Evolutionary conservation across 2,797 vertebrate genomes (phyloP), one percentile per base, ranked within the genome.

Genomic region (Eidolon dupreanum): DNA sequence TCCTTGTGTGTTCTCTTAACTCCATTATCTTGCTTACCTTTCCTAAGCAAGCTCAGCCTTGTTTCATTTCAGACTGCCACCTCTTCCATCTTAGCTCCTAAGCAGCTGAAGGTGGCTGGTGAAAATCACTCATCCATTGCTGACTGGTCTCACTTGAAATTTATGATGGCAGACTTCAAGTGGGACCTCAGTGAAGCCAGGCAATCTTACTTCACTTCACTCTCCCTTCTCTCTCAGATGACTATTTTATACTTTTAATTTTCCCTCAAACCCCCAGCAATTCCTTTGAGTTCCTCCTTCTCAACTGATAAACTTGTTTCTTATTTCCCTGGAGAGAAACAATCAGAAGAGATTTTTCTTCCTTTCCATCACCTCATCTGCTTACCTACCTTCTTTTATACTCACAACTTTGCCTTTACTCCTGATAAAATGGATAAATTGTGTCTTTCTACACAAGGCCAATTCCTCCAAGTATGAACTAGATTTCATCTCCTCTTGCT

Each of bases 61-160:
- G 65, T 57, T 92, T 85, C 74, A 88, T 88, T 92, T 28, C 36
- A 87, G 11, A 20, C 79, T 65, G 33, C 59, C 41, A 59, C n/a
- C 33, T 90, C 88, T 92, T 93, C 61, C 55, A 88, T 22, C 24
- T 65, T 38, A 61, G 36, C 63, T 89, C 53, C 70, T 84, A 89
- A 74, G n/a, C 19, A 92, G 70, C 75, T 93, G 63, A 87, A 84
- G 63, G 36, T 94, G 66, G 70, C 92, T 77, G 55, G 33, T 61
- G 70, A 90, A 92, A 97, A 96, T 66, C 66, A 93, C 1, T 90
- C 70, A 79, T 24, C 79, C 31, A 19, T 28, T 65, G 19, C 90
- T 92, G 70, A 89, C 59, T 41, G 74, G 53, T 86, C 89, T 90
- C 78, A 36, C 87, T 94, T 93, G 74, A 95, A 95, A 90, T 93